A percentile compares a stretch with the other conserved stretches of the same genome.
Evolutionary conservation across 2,113 vertebrate genomes (phyloP).

Genomic region (Natator depressus): DNA sequence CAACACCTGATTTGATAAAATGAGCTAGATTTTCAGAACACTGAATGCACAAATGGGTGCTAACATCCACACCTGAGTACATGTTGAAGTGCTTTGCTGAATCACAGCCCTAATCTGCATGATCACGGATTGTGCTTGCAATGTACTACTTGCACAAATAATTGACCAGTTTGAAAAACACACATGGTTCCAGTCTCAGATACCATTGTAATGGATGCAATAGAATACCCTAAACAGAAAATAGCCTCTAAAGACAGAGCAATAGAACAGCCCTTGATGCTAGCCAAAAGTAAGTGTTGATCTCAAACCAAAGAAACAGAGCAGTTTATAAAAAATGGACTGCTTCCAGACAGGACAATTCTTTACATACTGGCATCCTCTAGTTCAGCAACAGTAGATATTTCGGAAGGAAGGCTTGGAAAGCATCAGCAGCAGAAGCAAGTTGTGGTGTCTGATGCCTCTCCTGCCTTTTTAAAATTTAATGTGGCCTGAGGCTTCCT

Average conservation of each 20-base stretch:
- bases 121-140: neutral
- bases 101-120: neutral
- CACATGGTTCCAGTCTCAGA: neutral
- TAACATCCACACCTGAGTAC: neutral
- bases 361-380: neutral
- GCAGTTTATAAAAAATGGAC: fast-evolving
- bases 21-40: neutral
- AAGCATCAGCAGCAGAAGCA: neutral
- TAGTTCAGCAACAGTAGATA: neutral
- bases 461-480: neutral
- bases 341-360: neutral
- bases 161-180: neutral
- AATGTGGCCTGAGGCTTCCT: too few species aligned
- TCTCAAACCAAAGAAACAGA: neutral
- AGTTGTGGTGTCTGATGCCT: neutral
- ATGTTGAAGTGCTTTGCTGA: neutral
- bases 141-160: neutral
- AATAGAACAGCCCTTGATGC: neutral
- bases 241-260: neutral
- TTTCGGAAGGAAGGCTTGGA: neutral
- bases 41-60: neutral
- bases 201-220: neutral
- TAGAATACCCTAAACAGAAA: fast-evolving
- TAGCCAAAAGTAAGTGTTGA: neutral
- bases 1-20: neutral